Evolutionary conservation across 2,888 invertebrate genomes (phyloP), one percentile per base, ranked within the genome.

Genomic region (Drosophila rellima): DNA sequence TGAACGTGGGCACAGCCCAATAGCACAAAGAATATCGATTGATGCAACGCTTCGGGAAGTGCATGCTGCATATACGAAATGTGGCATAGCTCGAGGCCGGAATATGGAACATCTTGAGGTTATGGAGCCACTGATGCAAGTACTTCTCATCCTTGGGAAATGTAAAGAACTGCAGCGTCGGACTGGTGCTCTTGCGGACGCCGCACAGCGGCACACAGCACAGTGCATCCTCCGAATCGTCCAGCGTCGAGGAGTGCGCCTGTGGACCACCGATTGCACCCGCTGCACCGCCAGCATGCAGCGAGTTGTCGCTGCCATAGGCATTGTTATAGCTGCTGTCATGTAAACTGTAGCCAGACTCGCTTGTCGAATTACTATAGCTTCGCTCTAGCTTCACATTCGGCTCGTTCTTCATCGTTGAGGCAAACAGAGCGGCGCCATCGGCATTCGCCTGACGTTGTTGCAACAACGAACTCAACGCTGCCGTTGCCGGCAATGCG

Each of bases 1-100:
- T 91, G 47, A 91, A 91, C 0, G 91, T 91, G 3, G 91, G 91
- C 70, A 91, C 91, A 3, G 91, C 91, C 91, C 91, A 91, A 67
- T 91, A 91, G 80, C 91, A 91, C 31, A 91, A 60, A 0, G 91
- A 91, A 44, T 91, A 91, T 3, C 91, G 89, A 64, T 91, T 91
- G 8, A 91, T 88, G 54, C 91, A 91, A 23, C 91, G 91, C 70
- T 91, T 91, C 2, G 91, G 91, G 45, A 91, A 91, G 72, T 91
- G 91, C 77, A 91, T 78, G 67, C 91, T 91, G 54, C 91, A 91
- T 33, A 91, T 91, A 13, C 91, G 85, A 74, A 83, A 91, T 20
- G 54, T 77, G 3, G 68, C 67, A 63, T 90, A 91, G 20, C 81
- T 80, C 10, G 82, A 70, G 3, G 88, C 79, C 39, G 89, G 83